Evolutionary conservation across 2,113 vertebrate genomes (phyloP).

Genomic region (Circaetus gallicus): DNA sequence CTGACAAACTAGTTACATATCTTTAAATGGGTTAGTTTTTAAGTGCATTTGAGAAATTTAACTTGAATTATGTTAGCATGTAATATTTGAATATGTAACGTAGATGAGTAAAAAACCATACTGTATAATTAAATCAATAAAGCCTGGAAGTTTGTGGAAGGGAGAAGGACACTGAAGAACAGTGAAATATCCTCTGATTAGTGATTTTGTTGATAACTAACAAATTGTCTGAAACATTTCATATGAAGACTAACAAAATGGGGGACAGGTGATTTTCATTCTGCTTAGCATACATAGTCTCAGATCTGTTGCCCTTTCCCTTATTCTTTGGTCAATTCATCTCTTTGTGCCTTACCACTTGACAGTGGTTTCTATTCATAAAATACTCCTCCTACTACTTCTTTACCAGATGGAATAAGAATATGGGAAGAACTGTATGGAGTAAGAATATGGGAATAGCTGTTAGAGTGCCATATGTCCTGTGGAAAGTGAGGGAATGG

Average conservation of each 20-base stretch:
- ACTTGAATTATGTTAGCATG: neutral
- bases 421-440: neutral
- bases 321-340: neutral
- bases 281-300: neutral
- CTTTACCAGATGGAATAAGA: neutral
- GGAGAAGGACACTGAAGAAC: neutral
- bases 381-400: neutral
- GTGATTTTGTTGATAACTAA: neutral
- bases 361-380: neutral
- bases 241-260: neutral
- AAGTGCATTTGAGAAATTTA: neutral
- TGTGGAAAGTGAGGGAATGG: neutral
- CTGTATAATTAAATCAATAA: neutral
- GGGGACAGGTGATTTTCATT: neutral
- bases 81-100: neutral
- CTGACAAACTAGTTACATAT: neutral
- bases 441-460: conserved; percentile 15
- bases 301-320: neutral
- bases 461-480: neutral
- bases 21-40: neutral
- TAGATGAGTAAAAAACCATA: neutral
- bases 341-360: neutral
- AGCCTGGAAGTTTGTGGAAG: neutral
- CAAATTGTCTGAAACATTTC: neutral
- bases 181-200: neutral